These are phyloP conservation scores for Drosophila ercepeae DNA, from an alignment of 1,140 invertebrate genomes.

Conservation along the genomic window DNA sequence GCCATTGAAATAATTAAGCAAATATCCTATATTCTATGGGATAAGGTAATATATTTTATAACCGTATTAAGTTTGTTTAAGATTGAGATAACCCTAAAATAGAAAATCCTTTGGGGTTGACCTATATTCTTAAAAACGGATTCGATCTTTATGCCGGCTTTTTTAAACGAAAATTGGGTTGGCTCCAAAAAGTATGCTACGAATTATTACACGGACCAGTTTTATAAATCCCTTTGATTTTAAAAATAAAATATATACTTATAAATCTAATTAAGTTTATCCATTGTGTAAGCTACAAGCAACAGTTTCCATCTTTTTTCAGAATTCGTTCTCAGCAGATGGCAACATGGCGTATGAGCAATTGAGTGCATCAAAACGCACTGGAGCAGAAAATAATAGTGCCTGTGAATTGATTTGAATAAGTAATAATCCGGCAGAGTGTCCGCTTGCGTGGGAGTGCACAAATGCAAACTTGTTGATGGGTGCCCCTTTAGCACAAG, in stretches of 20 bases:
- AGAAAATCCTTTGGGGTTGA: no score
- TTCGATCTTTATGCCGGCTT: no score
- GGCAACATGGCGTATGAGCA: conserved; percentile 44
- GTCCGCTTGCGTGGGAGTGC: conserved; percentile 11
- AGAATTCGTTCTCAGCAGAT: no score
- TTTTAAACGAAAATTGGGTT: no score
- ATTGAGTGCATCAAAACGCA: conserved; percentile 26
- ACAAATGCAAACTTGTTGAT: conserved; percentile 62
- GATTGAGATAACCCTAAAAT: no score
- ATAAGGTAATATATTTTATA: no score
- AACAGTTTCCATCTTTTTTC: no score
- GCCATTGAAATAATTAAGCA: no score
- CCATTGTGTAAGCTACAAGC: background rate
- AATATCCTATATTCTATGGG: no score
- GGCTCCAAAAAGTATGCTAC: conserved; percentile 12
- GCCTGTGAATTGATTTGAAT: conserved; percentile 49
- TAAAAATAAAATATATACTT: background rate
- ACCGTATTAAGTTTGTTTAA: no score
- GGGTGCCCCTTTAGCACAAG: conserved; percentile 10
- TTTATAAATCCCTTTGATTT: background rate
- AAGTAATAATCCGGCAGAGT: conserved; percentile 32
- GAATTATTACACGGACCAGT: background rate
- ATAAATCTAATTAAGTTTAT: background rate
- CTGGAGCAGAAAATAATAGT: conserved; percentile 26
- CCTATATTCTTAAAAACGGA: no score